These are phyloP conservation scores for Lepisosteus oculatus DNA, from an alignment of 2,113 vertebrate species.

Conservation along the genomic window DNA sequence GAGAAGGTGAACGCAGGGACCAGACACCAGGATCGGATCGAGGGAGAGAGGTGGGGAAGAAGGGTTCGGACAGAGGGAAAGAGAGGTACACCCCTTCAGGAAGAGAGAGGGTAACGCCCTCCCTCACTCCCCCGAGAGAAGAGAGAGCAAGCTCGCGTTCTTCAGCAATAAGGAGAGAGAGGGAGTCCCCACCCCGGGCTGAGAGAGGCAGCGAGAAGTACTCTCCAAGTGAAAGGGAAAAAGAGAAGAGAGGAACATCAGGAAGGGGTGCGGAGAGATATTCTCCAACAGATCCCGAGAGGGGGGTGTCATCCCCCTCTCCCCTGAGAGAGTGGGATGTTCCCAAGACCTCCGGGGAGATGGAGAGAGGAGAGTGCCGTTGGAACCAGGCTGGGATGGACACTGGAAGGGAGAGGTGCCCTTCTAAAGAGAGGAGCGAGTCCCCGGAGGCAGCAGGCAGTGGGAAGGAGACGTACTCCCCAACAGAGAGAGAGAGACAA, in stretches of 20 bases:
- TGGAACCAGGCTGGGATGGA: too few relatives aligned
- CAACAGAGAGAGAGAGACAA: neutral
- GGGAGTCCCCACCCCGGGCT: slow-evolving; percentile 14
- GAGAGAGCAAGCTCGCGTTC: too few relatives aligned
- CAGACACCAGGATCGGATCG: slow-evolving; percentile 14
- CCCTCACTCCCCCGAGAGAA: neutral
- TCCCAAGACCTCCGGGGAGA: too few relatives aligned
- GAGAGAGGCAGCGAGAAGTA: slow-evolving; percentile 21
- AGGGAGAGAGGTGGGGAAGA: neutral
- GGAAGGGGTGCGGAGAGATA: too few relatives aligned
- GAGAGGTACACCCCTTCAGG: neutral
- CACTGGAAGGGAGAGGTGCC: too few relatives aligned
- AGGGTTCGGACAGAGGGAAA: slow-evolving; percentile 20
- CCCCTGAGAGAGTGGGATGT: too few relatives aligned
- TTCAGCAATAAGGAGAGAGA: neutral
- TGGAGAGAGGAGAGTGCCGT: too few relatives aligned
- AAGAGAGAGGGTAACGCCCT: neutral
- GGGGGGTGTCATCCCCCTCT: too few relatives aligned
- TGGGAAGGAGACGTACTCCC: neutral
- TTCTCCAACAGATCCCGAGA: too few relatives aligned
- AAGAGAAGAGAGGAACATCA: slow-evolving; percentile 13
- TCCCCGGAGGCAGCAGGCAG: too few relatives aligned
- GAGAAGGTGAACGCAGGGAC: slow-evolving; percentile 4
- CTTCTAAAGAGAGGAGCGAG: too few relatives aligned
- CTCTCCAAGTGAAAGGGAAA: neutral